Evolutionary conservation across 2,113 vertebrate species (phyloP), one percentile per base, ranked within the genome.

Genomic region (Ceyx cyanopectus): DNA sequence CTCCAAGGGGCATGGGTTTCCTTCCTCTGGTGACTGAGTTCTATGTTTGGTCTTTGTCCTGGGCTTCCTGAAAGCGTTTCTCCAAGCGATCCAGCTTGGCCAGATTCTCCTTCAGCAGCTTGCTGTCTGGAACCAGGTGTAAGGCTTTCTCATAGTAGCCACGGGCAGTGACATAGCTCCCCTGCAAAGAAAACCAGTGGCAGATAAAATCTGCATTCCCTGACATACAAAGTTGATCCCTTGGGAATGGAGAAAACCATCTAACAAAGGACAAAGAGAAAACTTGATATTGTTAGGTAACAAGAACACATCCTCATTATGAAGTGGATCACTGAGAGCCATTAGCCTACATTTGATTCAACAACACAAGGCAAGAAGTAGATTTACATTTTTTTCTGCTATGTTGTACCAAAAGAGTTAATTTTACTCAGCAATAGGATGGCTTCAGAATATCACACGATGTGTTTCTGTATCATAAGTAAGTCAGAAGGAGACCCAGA

Each of bases 81-180:
- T 99, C 99, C 63, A 99, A 96, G 62, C 99, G 98, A 94, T 99
- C 98, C 95, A 99, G 89, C 81, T 99, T 99, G 87, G 99, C 98
- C 50, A 99, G 97, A 85, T 99, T 99, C 91, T 99, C 99, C 96
- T 98, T 99, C 73, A 99, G 97, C 67, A 99, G 97, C 94, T 98
- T 99, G 97, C 99, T 99, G 77, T 98, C 98, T 18, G 99, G 99
- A 63, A 98, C 99, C 60, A 99, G 98, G 58, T 97, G 97, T 67
- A 99, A 97, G 27, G 99, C 99, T 91, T 97, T 98, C 92, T 99
- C 96, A 67, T 99, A 99, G 96, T 98, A 99, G 73, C 96, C 96
- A 86, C 99, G 98, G 57, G 99, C 99, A 14, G 98, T 97, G 73
- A 97, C 84, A 24, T 99, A 99, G 94, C 99, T 98, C 29, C 99